Conservation (phyloP, 2,888 invertebrate species). For the Papilio protenor region DNA sequence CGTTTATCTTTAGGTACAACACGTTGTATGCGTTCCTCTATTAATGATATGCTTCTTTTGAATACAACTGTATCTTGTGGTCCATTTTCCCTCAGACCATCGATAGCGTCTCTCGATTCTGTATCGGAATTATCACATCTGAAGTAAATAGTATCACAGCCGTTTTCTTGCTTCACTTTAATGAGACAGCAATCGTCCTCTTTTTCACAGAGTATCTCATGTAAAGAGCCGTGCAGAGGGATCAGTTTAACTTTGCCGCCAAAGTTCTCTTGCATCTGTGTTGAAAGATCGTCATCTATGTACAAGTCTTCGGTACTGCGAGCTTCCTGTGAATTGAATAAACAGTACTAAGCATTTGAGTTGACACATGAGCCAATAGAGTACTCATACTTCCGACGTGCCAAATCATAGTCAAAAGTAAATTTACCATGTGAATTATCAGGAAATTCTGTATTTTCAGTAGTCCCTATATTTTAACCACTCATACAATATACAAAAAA, state of each 20-base stretch:
- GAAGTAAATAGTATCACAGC: conserved; percentile 76
- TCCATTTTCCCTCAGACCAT: conserved; percentile 51
- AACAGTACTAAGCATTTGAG: neutral
- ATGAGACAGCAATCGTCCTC: conserved; percentile 78
- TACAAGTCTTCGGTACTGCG: conserved; percentile 83
- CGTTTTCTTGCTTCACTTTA: conserved; percentile 74
- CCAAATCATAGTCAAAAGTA: neutral
- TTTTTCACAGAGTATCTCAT: conserved; percentile 78
- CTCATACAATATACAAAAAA: neutral
- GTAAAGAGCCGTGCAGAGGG: conserved; percentile 76
- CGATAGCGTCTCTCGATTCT: conserved; percentile 71
- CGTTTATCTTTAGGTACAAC: conserved; percentile 68
- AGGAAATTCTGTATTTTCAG: neutral
- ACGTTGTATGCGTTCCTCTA: conserved; percentile 75
- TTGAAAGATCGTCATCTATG: conserved; percentile 82
- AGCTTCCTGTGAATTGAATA: conserved; percentile 68
- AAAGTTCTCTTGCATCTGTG: conserved; percentile 78
- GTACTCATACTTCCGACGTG: neutral
- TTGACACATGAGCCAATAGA: neutral
- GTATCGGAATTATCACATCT: conserved; percentile 74
- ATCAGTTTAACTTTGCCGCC: conserved; percentile 74
- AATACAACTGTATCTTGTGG: conserved; percentile 72
- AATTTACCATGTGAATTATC: neutral
- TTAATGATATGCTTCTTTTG: conserved; percentile 74
- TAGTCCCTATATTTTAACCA: neutral